A percentile compares a stretch with the other conserved stretches of the same genome.
Conservation (phyloP, 2,888 invertebrate species). For the Diarsia mendica region DNA sequence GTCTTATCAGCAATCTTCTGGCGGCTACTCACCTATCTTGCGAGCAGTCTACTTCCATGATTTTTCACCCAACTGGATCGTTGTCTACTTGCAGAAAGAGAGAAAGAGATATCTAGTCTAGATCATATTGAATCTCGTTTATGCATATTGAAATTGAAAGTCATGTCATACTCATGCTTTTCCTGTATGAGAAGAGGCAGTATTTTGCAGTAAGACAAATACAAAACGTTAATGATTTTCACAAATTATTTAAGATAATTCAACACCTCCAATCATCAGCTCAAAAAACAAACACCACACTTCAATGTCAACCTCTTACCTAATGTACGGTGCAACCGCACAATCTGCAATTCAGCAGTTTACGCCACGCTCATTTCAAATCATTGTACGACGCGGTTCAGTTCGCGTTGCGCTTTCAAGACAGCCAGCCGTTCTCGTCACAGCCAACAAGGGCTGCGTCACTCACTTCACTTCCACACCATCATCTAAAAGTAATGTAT, state of each 20-base stretch:
- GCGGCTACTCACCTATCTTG: not conserved
- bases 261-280: constrained; percentile 16
- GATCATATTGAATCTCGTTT: not conserved
- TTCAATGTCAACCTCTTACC: constrained; percentile 15
- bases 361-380: too few species aligned
- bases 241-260: not conserved
- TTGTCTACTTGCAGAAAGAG: not conserved
- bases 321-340: too few species aligned
- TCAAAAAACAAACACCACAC: constrained; percentile 27
- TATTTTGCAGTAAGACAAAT: not conserved
- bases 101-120: not conserved
- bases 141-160: too few species aligned
- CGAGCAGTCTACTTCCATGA: not conserved
- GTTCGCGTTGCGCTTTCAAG: too few species aligned
- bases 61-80: not conserved
- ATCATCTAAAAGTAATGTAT: too few species aligned
- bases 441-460: too few species aligned
- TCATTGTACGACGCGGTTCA: too few species aligned
- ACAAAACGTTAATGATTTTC: not conserved
- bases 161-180: not conserved
- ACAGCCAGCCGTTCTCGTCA: too few species aligned
- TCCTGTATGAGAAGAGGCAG: not conserved
- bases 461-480: too few species aligned
- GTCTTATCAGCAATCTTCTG: not conserved
- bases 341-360: too few species aligned